These are phyloP conservation scores for Drosophila planitibia DNA, from an alignment of 2,888 invertebrate genomes.

Conservation along the genomic window DNA sequence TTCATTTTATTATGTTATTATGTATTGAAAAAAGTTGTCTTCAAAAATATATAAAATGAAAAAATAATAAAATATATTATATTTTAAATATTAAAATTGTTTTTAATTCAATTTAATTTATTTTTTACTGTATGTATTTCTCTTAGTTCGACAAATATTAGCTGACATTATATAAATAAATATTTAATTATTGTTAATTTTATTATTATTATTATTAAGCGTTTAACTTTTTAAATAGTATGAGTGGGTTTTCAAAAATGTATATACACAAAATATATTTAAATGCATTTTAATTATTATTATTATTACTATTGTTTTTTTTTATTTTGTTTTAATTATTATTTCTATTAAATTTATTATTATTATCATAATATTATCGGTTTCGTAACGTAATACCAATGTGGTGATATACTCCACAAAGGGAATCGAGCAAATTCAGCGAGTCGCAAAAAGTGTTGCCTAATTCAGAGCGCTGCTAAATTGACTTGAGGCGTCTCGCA, in stretches of 20 bases:
- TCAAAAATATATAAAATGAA: background rate
- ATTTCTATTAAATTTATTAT: background rate
- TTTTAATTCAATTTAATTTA: background rate
- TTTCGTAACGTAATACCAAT: background rate
- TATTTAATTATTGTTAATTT: background rate
- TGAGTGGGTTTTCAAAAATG: background rate
- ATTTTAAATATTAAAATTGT: background rate
- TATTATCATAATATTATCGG: background rate
- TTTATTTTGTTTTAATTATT: background rate
- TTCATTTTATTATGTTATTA: background rate
- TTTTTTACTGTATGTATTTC: background rate
- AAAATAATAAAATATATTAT: background rate
- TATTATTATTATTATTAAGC: background rate
- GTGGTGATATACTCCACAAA: background rate
- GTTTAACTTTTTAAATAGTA: background rate
- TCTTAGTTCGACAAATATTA: background rate
- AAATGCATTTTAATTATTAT: too few species aligned
- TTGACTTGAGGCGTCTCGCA: slow-evolving; percentile 31
- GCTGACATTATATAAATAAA: background rate
- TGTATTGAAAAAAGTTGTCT: background rate
- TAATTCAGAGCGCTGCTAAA: slow-evolving; percentile 56
- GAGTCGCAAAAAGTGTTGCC: slow-evolving; percentile 54
- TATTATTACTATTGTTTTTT: too few species aligned
- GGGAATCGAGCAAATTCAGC: slow-evolving; percentile 24
- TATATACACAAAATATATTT: background rate